Evolutionary conservation across 2,888 invertebrate species (phyloP), one percentile per base, ranked within the genome.

Genomic region (Dendrolimus pini): DNA sequence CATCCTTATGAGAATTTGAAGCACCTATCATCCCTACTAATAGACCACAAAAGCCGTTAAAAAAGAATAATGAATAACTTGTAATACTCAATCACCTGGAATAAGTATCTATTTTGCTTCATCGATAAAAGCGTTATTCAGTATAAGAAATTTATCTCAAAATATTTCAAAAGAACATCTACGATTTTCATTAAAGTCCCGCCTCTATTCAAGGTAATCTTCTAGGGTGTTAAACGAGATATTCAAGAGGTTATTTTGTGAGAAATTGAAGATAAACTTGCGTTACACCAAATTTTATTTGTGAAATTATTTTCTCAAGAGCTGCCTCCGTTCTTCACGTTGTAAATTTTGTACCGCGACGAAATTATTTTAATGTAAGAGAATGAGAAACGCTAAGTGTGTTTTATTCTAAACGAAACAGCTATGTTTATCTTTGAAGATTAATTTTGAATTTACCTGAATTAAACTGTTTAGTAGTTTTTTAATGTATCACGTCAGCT

Each of bases 211-310:
- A 66, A 69, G 63, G 68, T 75, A 76, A 78, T 78, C 72, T 80
- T 61, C 65, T 62, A 65, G 69, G 69, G 69, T 71, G 72, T 75
- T 74, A 77, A 78, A 82, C 78, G 75, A 78, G 75, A 78, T 75
- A 78, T 80, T 78, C 73, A 75, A 75, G 73, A 71, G 66, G 71
- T 77, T 73, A 75, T 77, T 77, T 70, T 69, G 68, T 63, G 66
- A 62, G 61, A 70, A 75, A 77, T 79, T 75, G 70, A 69, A 75
- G 71, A 72, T 74, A 72, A 75, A 75, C 60, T 65, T 63, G 59
- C 62, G 58, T 60, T 55, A 54, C 53, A 54, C 41, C 55, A 56
- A 60, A 58, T 59, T 61, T 53, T 61, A 60, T 62, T 58, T 58
- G 41, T 18, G 10, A 41, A 57, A 60, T 58, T 55, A 56, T 56